Evolutionary conservation across 2,797 vertebrate species (phyloP).

Genomic region (Sylvia borin): DNA sequence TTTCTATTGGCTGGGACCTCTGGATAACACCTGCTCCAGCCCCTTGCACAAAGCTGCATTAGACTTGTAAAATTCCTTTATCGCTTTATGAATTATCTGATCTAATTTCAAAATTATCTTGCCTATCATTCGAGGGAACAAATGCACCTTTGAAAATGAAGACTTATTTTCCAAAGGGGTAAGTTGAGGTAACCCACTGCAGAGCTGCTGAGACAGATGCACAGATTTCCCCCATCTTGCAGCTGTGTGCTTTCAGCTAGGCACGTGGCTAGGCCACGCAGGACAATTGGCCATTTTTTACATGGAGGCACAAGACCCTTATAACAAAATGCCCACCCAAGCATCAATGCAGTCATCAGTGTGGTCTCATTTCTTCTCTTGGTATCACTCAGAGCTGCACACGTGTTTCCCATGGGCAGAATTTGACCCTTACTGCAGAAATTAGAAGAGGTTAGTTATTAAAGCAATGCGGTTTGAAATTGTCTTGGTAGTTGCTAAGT

Average conservation of each 20-base stretch:
- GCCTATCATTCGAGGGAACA: neutral
- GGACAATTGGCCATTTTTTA: constrained; percentile 26
- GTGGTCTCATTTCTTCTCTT: neutral
- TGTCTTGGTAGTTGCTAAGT: constrained; percentile 28
- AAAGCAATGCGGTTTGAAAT: constrained; percentile 24
- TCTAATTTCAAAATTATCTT: neutral
- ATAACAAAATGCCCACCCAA: neutral
- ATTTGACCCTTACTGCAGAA: constrained; percentile 1
- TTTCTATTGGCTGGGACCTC: neutral
- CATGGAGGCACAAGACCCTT: neutral
- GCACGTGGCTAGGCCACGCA: no score
- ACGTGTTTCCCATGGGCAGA: neutral
- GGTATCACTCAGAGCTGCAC: neutral
- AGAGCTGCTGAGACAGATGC: neutral
- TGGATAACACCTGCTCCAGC: neutral
- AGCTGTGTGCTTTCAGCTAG: neutral
- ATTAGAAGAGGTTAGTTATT: constrained; percentile 34
- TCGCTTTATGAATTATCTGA: neutral
- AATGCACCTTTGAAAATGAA: neutral
- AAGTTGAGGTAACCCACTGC: neutral
- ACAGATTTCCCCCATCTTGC: neutral
- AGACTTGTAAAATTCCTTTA: neutral
- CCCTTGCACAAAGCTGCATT: neutral
- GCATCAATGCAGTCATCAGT: neutral
- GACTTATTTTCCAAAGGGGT: neutral